Base-by-base conservation (phyloP, 2,113 vertebrate species). In the Thymallus thymallus region DNA sequence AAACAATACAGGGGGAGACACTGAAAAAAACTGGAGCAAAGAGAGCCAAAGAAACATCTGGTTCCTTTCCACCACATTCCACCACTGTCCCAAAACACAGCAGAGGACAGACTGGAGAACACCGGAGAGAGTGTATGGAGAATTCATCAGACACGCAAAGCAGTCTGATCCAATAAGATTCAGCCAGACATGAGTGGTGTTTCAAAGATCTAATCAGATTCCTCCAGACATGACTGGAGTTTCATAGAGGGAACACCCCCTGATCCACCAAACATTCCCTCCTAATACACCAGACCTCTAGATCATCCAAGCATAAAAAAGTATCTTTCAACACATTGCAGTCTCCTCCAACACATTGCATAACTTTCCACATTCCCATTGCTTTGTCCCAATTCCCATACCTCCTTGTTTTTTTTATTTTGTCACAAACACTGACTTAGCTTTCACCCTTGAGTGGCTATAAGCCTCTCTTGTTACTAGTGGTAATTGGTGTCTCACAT, bases 41-140 rank as follows among this genome's bases (percentile, higher is more conserved):
- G 56, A 51, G 5, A 60, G 56, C n/a, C 18, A 60, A 10, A 68
- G 61, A 84, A 80, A 82, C 85, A 88, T 88, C 88, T 87, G 85
- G 69, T 73, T 83, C 66, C n/a, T 80, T 73, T 86, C 68, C 46
- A 41, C 35, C 71, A 76, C 68, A 74, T 41, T 68, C 69, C 64
- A 76, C 7, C 14, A 32, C 32, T 60, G 9, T 73, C 74, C 74
- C 45, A 46, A 6, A 14, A 46, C 32, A 45, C 85, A 69, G 78
- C 63, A 60, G 56, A 63, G 41, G 60, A 72, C 10, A 82, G 64
- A 68, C 71, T 60, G 61, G 68, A 69, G 32, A 45, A 75, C 73
- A 75, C 67, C 70, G 63, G 68, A 76, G 68, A 80, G 69, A 69
- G 72, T 74, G 16, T 1, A 76, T 30, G 76, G 77, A 83, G 75